A percentile compares a stretch with the other conserved stretches of the same genome.
phyloP scores from a whole-genome alignment of 35 echinoderm and acorn worm genomes.

The Ophiothrix spiculata region DNA sequence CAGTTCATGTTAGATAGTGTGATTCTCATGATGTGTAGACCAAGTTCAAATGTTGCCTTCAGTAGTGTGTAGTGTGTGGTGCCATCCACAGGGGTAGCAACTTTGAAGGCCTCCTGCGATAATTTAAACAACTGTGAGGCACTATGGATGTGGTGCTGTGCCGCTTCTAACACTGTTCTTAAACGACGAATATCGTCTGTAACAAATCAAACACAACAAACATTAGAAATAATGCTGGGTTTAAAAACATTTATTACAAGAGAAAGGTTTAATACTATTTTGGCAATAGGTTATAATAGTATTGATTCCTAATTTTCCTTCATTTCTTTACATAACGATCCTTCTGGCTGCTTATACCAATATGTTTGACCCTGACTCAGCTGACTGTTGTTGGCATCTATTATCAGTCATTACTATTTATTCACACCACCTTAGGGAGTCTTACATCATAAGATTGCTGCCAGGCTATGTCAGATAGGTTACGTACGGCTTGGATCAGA shows the following conservation, averaged over 20 bases:
- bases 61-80: constrained; percentile 82
- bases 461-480: too few species aligned
- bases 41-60: constrained; percentile 95
- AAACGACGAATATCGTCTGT: constrained; percentile 80
- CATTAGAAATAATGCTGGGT: neutral
- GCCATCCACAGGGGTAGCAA: constrained; percentile 90
- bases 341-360: too few species aligned
- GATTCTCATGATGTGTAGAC: constrained; percentile 94
- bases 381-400: too few species aligned
- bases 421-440: too few species aligned
- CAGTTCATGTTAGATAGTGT: constrained; percentile 93
- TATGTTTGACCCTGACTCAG: too few species aligned
- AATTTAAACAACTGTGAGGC: constrained; percentile 97
- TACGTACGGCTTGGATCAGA: too few species aligned
- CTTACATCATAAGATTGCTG: too few species aligned
- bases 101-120: constrained; percentile 95
- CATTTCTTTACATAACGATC: neutral
- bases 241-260: neutral
- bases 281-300: neutral
- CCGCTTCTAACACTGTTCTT: constrained; percentile 75
- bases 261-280: neutral
- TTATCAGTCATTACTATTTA: too few species aligned
- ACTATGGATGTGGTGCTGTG: constrained; percentile 96
- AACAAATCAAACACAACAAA: neutral
- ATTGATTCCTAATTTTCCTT: neutral